Conservation (phyloP, 1,140 invertebrate species). For the Maniola jurtina region DNA sequence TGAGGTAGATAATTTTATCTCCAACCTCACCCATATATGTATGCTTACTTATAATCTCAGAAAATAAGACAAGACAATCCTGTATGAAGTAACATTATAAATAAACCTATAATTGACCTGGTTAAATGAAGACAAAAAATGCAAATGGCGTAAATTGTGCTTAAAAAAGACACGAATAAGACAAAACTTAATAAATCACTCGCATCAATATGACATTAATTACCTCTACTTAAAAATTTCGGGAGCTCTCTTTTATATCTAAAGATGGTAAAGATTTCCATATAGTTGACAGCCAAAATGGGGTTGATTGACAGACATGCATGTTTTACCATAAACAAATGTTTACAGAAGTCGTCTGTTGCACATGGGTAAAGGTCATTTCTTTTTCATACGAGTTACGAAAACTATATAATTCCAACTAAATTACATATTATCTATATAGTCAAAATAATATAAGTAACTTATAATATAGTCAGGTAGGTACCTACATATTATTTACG, state of each 20-base stretch:
- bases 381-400: constrained; percentile 8
- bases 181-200: constrained; percentile 34
- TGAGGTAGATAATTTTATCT: constrained; percentile 63
- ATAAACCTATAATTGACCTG: constrained; percentile 9
- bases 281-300: constrained; percentile 52
- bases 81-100: constrained; percentile 6
- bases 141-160: constrained; percentile 15
- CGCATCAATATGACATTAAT: constrained; percentile 38
- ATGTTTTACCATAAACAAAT: constrained; percentile 57
- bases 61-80: constrained; percentile 4
- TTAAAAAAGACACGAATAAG: constrained; percentile 6
- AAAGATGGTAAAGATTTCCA: constrained; percentile 61
- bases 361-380: constrained; percentile 42
- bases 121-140: constrained; percentile 8
- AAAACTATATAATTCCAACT: neutral
- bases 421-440: no score
- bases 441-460: no score
- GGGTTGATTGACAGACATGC: constrained; percentile 62
- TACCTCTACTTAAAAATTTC: constrained; percentile 35
- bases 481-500: no score
- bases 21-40: constrained; percentile 36
- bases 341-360: constrained; percentile 41
- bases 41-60: constrained; percentile 18
- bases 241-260: constrained; percentile 38
- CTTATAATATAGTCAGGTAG: no score